phyloP scores from a whole-genome alignment of 2,888 invertebrate species.

The Lasioglossum pauxillum region DNA sequence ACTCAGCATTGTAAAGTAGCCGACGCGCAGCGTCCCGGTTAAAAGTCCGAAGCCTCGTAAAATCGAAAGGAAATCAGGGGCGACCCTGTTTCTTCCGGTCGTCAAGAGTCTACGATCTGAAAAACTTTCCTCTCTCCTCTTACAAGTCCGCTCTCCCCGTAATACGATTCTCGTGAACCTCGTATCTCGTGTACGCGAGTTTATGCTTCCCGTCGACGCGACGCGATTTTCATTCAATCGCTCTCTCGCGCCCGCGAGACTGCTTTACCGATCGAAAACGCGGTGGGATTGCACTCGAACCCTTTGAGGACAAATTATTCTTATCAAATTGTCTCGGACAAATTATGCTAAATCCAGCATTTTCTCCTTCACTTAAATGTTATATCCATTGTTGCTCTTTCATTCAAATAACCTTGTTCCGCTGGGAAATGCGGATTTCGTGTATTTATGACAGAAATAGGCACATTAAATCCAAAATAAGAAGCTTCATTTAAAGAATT shows the following conservation, averaged over 20 bases:
- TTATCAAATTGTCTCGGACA: too few relatives aligned
- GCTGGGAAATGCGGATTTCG: too few relatives aligned
- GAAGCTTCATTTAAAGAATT: too few relatives aligned
- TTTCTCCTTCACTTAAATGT: too few relatives aligned
- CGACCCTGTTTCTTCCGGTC: constrained; percentile 10
- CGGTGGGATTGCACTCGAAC: background rate
- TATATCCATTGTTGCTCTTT: too few relatives aligned
- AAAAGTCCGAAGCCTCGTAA: constrained; percentile 18
- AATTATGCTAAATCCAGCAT: too few relatives aligned
- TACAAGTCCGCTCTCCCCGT: background rate
- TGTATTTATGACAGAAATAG: too few relatives aligned
- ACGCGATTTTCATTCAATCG: background rate
- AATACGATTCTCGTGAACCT: background rate
- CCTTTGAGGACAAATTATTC: too few relatives aligned
- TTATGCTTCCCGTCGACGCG: background rate
- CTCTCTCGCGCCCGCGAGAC: background rate
- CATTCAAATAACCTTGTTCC: too few relatives aligned
- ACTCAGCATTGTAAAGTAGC: constrained; percentile 27
- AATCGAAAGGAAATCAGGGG: constrained; percentile 23
- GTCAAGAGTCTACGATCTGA: background rate
- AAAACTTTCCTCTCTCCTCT: background rate
- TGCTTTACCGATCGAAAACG: background rate
- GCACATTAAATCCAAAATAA: too few relatives aligned
- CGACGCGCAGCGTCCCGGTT: too few relatives aligned
- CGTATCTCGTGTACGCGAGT: background rate